Conservation (phyloP, 2,113 vertebrate species). For the Microcebus jonahi region DNA sequence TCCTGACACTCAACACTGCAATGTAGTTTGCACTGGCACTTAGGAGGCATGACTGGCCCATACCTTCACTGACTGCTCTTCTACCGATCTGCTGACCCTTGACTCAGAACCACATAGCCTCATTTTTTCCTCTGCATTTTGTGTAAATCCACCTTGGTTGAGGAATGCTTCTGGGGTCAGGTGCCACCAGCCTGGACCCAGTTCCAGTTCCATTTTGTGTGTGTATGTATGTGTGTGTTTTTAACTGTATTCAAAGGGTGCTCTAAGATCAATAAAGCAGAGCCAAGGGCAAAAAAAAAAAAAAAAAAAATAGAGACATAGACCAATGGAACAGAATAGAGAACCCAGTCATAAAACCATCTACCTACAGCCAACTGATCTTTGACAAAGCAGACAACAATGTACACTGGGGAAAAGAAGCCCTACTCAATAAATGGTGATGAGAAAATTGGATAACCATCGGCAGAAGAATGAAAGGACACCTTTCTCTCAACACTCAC, state of each 20-base stretch:
- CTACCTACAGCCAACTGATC: no score
- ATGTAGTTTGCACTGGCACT: slow-evolving; percentile 85
- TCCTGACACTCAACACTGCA: slow-evolving; percentile 93
- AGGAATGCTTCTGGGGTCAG: slow-evolving; percentile 36
- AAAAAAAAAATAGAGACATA: no score
- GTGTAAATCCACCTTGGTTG: slow-evolving; percentile 44
- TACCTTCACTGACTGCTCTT: background rate
- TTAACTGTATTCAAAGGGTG: slow-evolving; percentile 51
- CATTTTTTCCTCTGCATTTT: slow-evolving; percentile 56
- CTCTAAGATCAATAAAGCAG: slow-evolving; percentile 75
- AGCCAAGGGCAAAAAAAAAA: background rate
- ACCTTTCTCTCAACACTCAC: no score
- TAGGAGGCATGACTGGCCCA: slow-evolving; percentile 84
- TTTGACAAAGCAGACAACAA: no score
- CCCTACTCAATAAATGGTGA: no score
- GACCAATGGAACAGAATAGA: no score
- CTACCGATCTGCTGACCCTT: slow-evolving; percentile 18
- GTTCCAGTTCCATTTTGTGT: slow-evolving; percentile 39
- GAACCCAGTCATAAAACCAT: no score
- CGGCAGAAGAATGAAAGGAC: no score
- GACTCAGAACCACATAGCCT: slow-evolving; percentile 44
- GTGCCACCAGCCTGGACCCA: slow-evolving; percentile 27
- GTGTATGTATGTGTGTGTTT: no score
- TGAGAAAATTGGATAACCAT: no score
- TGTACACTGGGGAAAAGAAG: no score